Conservation (phyloP, 2,888 invertebrate genomes). For the Chrysolina americana region DNA sequence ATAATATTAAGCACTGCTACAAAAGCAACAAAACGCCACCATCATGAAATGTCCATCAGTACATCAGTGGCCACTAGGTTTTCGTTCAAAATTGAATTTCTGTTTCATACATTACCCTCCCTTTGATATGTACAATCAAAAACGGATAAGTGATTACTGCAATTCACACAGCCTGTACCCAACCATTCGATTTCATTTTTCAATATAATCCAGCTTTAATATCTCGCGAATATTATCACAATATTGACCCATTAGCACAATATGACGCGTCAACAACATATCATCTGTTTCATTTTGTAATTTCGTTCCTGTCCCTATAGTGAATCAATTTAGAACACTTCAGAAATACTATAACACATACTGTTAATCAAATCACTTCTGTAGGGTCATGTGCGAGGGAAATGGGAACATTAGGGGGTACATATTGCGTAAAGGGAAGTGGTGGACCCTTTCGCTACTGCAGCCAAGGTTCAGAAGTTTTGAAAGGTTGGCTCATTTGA, state of each 20-base stretch:
- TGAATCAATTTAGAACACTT: slow-evolving; percentile 57
- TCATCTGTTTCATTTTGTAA: slow-evolving; percentile 51
- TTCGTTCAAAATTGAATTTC: no score
- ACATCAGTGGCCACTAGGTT: background rate
- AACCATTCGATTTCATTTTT: slow-evolving; percentile 39
- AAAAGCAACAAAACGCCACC: background rate
- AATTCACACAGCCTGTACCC: slow-evolving; percentile 13
- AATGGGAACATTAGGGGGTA: slow-evolving; percentile 61
- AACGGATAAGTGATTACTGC: slow-evolving; percentile 11
- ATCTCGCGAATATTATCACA: slow-evolving; percentile 46
- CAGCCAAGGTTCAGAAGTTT: slow-evolving; percentile 25
- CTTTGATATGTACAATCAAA: background rate
- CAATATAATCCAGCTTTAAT: slow-evolving; percentile 42
- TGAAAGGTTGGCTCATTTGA: slow-evolving; percentile 27
- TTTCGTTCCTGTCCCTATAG: slow-evolving; percentile 45
- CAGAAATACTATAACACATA: slow-evolving; percentile 61
- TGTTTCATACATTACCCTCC: background rate
- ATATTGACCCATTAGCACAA: slow-evolving; percentile 50
- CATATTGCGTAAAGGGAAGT: slow-evolving; percentile 53
- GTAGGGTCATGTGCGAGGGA: slow-evolving; percentile 62
- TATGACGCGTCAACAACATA: slow-evolving; percentile 47
- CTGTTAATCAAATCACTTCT: slow-evolving; percentile 66
- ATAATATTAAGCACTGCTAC: no score
- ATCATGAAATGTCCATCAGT: background rate
- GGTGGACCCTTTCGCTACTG: slow-evolving; percentile 30